Conservation (phyloP, 2,888 invertebrate species). For the Sminthurinus aureus region DNA sequence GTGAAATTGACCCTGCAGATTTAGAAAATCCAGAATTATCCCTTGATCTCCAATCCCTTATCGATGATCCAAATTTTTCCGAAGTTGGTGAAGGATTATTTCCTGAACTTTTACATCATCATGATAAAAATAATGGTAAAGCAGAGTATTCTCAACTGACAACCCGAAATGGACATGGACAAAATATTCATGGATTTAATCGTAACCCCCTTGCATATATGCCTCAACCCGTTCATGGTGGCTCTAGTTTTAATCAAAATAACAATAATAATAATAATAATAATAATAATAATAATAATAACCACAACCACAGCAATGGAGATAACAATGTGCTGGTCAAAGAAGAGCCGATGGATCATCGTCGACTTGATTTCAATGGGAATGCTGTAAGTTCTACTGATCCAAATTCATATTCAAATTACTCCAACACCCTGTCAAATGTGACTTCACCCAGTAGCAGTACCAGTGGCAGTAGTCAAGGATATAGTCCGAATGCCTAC, state of each 20-base stretch:
- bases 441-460: constrained; percentile 60
- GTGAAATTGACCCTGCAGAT: constrained; percentile 78
- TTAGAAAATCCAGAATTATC: constrained; percentile 92
- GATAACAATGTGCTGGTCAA: constrained; percentile 64
- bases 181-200: constrained; percentile 64
- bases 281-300: constrained; percentile 26
- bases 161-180: constrained; percentile 57
- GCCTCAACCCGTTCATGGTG: constrained; percentile 90
- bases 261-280: constrained; percentile 42
- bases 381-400: constrained; percentile 71
- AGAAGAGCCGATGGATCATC: constrained; percentile 80
- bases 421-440: constrained; percentile 59
- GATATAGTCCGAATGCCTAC: constrained; percentile 59
- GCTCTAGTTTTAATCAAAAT: constrained; percentile 65
- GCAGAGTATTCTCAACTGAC: constrained; percentile 52
- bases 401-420: constrained; percentile 60
- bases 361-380: constrained; percentile 64
- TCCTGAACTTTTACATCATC: constrained; percentile 76
- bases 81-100: constrained; percentile 77
- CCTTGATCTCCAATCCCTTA: constrained; percentile 88
- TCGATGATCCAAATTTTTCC: constrained; percentile 84
- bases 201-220: constrained; percentile 84
- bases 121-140: constrained; percentile 38
- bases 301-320: constrained; percentile 38
- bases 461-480: constrained; percentile 53